Evolutionary conservation across 2,888 invertebrate genomes (phyloP).

Genomic region (Lithophane semibrunnea): DNA sequence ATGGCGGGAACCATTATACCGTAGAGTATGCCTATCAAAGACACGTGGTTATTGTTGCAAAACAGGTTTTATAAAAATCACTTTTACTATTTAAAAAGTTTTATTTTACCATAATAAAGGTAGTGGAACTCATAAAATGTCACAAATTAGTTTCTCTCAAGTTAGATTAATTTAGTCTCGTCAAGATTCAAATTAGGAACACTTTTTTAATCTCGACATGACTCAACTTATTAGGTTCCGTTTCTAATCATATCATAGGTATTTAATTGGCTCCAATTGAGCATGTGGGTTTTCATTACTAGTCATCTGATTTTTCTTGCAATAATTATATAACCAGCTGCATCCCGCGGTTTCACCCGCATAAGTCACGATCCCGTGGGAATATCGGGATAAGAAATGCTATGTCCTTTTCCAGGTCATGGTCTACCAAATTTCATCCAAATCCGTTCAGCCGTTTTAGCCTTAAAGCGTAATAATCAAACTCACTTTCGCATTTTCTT

Average conservation of each 20-base stretch:
- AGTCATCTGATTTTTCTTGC: neutral
- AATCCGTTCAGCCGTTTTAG: too few species aligned
- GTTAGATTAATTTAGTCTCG: neutral
- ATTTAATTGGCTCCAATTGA: neutral
- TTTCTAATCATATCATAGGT: neutral
- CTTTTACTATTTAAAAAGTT: neutral
- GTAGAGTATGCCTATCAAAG: neutral
- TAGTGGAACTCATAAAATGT: neutral
- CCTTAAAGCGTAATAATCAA: too few species aligned
- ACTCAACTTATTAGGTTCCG: neutral
- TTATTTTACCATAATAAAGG: too few species aligned
- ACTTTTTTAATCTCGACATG: neutral
- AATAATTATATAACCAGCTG: too few species aligned
- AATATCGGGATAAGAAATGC: too few species aligned
- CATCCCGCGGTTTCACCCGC: too few species aligned
- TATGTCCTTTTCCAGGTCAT: too few species aligned
- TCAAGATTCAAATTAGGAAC: neutral
- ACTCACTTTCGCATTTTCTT: too few species aligned
- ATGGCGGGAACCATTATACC: constrained; percentile 2
- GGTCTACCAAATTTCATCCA: too few species aligned
- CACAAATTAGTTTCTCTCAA: neutral
- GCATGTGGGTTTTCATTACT: neutral
- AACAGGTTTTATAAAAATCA: neutral
- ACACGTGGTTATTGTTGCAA: neutral
- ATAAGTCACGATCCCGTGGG: too few species aligned